Conservation (phyloP, 2,797 vertebrate genomes). For the Orientallactaga sibirica region DNA sequence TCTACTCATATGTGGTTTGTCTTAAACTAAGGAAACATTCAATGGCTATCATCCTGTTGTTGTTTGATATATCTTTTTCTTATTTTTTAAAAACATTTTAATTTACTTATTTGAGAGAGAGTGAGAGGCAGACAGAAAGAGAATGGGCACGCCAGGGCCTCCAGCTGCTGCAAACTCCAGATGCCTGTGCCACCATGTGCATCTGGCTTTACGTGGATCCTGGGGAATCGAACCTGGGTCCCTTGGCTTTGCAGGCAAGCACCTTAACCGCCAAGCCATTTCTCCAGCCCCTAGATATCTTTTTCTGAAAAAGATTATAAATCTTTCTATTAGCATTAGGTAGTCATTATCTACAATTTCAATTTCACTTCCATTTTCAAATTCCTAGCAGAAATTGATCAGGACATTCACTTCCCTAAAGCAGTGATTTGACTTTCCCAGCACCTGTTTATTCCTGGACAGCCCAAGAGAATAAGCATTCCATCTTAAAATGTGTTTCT, state of each 20-base stretch:
- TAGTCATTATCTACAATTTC: constrained; percentile 42
- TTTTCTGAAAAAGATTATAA: background rate
- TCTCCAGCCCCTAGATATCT: background rate
- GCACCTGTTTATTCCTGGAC: constrained; percentile 29
- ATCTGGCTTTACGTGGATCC: no score
- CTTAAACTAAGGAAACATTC: constrained; percentile 26
- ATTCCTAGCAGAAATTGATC: constrained; percentile 46
- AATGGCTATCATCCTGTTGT: constrained; percentile 2
- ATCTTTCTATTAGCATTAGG: constrained; percentile 31
- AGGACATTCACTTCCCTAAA: background rate
- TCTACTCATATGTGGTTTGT: background rate
- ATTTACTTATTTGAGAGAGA: no score
- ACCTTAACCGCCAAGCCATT: no score
- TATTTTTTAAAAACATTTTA: no score
- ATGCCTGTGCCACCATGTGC: no score
- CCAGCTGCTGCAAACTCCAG: no score
- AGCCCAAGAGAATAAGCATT: background rate
- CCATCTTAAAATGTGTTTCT: background rate
- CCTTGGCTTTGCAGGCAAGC: no score
- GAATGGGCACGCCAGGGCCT: no score
- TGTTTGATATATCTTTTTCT: background rate
- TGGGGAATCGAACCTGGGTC: no score
- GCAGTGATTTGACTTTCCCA: constrained; percentile 7
- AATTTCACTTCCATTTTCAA: constrained; percentile 42
- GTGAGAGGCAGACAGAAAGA: no score